phyloP scores from a whole-genome alignment of 2,888 invertebrate species.

The Dione vanillae region DNA sequence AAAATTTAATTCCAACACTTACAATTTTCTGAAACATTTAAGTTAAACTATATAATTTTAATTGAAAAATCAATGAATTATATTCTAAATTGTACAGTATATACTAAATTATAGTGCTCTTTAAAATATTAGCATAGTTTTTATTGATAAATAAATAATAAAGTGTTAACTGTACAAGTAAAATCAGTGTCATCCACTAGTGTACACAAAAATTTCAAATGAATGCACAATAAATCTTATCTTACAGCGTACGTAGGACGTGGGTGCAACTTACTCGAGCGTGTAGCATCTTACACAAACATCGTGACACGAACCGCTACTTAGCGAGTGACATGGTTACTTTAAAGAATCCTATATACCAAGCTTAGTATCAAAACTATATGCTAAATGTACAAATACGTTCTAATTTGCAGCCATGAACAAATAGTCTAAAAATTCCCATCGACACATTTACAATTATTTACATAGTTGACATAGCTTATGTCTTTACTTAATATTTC shows the following conservation, averaged over 20 bases:
- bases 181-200: not conserved
- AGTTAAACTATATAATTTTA: no score
- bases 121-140: no score
- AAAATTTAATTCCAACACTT: no score
- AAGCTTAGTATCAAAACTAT: not conserved
- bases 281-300: constrained; percentile 37
- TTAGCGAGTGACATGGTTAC: constrained; percentile 25
- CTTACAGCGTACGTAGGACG: constrained; percentile 52
- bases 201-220: constrained; percentile 46
- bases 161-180: not conserved
- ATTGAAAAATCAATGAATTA: no score
- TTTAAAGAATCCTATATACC: constrained; percentile 5
- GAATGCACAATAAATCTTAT: constrained; percentile 59
- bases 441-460: no score
- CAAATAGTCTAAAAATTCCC: no score
- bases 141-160: not conserved
- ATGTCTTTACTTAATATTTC: no score
- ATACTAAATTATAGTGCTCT: no score
- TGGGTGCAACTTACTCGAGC: constrained; percentile 41
- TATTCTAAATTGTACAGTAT: no score
- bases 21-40: no score
- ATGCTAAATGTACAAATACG: not conserved
- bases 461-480: no score
- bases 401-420: no score
- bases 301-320: constrained; percentile 29